Percentiles rank a stretch among this genome's conserved stretches.
phyloP scores from a whole-genome alignment of 2,797 vertebrate genomes.

The Lerista edwardsae region DNA sequence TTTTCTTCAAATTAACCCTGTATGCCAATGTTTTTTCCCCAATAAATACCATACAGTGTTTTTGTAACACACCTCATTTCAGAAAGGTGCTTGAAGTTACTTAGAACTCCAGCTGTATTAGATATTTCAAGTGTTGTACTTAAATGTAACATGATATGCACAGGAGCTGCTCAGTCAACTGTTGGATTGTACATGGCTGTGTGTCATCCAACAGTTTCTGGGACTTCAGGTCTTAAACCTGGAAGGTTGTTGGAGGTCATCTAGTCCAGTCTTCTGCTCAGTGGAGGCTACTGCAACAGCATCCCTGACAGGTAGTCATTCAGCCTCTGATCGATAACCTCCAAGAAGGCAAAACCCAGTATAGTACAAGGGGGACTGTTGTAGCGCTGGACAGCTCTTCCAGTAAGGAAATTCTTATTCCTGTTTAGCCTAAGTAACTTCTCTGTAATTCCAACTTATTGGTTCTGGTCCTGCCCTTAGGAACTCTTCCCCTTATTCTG shows the following conservation, averaged over 20 bases:
- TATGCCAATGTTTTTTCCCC: background rate
- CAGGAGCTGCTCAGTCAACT: background rate
- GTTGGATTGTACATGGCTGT: background rate
- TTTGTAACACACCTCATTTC: background rate
- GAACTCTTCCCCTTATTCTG: too few relatives aligned
- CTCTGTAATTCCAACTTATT: too few relatives aligned
- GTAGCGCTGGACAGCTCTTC: too few relatives aligned
- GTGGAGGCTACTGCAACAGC: too few relatives aligned
- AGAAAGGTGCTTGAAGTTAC: background rate
- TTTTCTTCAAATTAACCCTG: conserved; percentile 34
- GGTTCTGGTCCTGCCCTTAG: too few relatives aligned
- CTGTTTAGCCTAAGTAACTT: too few relatives aligned
- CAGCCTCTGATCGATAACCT: too few relatives aligned
- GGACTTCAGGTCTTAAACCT: background rate
- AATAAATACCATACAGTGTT: background rate
- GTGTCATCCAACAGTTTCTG: background rate
- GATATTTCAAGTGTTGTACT: background rate
- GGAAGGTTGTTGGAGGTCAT: background rate
- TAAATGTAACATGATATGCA: background rate
- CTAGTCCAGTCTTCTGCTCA: background rate
- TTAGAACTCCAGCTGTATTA: background rate
- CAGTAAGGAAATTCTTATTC: too few relatives aligned
- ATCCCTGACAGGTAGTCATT: too few relatives aligned
- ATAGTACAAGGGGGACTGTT: too few relatives aligned
- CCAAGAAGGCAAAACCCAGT: too few relatives aligned